Base-by-base conservation (phyloP, 2,888 invertebrate species). In the Drosophila dives region DNA sequence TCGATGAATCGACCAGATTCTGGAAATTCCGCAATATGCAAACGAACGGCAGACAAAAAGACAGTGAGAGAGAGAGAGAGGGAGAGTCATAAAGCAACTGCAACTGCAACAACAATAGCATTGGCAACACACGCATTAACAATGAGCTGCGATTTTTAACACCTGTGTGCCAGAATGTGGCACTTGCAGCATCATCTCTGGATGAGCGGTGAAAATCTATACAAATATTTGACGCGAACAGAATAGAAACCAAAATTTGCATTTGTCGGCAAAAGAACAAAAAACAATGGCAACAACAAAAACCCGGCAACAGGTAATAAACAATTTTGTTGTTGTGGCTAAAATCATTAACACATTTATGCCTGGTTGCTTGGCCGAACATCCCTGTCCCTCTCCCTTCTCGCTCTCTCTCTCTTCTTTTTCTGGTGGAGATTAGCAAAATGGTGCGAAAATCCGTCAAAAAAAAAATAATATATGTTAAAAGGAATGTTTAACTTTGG, bases 261-360 rank as follows among this genome's bases (percentile, higher is more conserved):
- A 86, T 86, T 83, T 81, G 78, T 72, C 90, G 86, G 88, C 81
- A 69, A 83, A 87, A 86, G 83, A 90, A 86, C 85, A 89, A 87
- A 75, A 60, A 69, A 34, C 60, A 53, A 45, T 8, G 23, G 55
- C 55, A 33, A 61, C 32, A 48, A 58, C 34, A 34, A 2, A 34
- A 34, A 40, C 20, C 5, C 15, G 54, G 64, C 68, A 81, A 81
- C 88, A 88, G 89, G 89, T 84, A 89, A 72, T 70, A 40, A 48
- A 40, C 38, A 49, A 26, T 38, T 55, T 12, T 61, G 48, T 51
- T 53, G 54, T 17, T 67, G 60, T 60, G 64, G 64, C 59, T 42
- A 70, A 71, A 54, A 80, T 84, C 80, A 85, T 85, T 85, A 85
- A 81, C 85, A 85, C 85, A 76, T 85, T 89, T 79, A 77, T 72